Conservation (phyloP, 2,888 invertebrate genomes). For the Oscheius onirici region DNA sequence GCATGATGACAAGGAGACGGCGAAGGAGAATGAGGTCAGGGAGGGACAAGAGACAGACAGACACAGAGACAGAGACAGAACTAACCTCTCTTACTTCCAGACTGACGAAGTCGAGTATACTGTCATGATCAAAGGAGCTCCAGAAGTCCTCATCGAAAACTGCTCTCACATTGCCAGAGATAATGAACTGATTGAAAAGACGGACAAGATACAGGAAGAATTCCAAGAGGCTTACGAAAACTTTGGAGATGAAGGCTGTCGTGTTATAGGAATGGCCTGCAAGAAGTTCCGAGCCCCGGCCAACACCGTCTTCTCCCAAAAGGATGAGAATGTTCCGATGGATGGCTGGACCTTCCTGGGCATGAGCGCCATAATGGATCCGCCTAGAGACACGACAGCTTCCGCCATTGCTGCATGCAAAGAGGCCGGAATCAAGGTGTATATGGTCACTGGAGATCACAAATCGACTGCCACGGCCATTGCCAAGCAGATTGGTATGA, state of each 20-base stretch:
- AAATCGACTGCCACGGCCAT: conserved; percentile 63
- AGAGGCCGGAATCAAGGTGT: conserved; percentile 65
- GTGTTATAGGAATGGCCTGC: conserved; percentile 63
- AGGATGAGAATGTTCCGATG: conserved; percentile 53
- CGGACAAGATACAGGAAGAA: conserved; percentile 38
- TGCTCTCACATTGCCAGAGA: conserved; percentile 52
- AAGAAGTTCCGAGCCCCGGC: conserved; percentile 55
- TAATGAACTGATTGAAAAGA: conserved; percentile 33
- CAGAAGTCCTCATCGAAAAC: conserved; percentile 57
- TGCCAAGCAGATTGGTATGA: conserved; percentile 63
- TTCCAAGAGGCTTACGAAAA: conserved; percentile 55
- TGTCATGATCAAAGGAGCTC: conserved; percentile 63
- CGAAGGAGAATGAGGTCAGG: conserved; percentile 35
- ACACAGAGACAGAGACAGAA: no score
- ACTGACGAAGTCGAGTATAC: conserved; percentile 29
- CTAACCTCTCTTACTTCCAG: neutral
- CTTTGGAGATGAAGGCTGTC: conserved; percentile 62
- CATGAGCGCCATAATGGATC: conserved; percentile 64
- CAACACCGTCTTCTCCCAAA: conserved; percentile 45
- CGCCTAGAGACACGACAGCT: conserved; percentile 60
- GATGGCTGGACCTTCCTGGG: conserved; percentile 57
- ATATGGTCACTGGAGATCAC: conserved; percentile 67
- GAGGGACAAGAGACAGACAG: no score
- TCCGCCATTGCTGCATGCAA: conserved; percentile 58
- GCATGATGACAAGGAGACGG: conserved; percentile 24